Conservation (phyloP, 2,113 vertebrate genomes). For the Charina bottae region DNA sequence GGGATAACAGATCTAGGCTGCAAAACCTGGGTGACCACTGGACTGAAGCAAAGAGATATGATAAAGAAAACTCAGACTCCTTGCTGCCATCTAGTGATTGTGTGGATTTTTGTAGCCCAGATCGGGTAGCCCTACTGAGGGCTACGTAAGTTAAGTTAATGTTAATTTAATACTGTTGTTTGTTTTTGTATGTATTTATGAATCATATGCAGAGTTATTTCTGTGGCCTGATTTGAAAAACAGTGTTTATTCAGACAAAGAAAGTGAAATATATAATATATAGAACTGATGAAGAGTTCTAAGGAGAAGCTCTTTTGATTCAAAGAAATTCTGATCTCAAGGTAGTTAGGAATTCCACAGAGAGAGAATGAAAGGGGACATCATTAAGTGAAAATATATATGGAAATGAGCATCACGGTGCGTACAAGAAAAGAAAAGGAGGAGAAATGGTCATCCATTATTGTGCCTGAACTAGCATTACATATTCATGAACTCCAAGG, state of each 20-base stretch:
- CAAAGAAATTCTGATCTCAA: not conserved
- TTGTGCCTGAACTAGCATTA: slow-evolving; percentile 52
- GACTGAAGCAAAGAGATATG: not conserved
- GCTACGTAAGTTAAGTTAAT: not conserved
- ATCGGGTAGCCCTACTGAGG: not conserved
- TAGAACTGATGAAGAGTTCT: not conserved
- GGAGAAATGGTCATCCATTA: slow-evolving; percentile 51
- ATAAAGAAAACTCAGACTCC: not conserved
- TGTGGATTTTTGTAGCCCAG: not conserved
- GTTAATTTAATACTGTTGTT: not conserved
- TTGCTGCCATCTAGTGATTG: not conserved
- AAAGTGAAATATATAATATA: not conserved
- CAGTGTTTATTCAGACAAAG: not conserved
- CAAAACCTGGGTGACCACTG: not conserved
- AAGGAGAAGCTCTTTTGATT: not conserved
- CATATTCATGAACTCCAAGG: slow-evolving; percentile 58
- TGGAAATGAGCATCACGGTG: slow-evolving; percentile 52
- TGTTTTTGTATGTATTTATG: not conserved
- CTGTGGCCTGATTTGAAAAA: not conserved
- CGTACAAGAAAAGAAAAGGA: slow-evolving; percentile 37
- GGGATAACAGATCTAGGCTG: not conserved
- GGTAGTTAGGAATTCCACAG: slow-evolving; percentile 38
- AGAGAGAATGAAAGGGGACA: slow-evolving; percentile 38
- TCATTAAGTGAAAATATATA: slow-evolving; percentile 43
- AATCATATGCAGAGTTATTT: not conserved